A percentile compares a stretch with the other conserved stretches of the same genome.
Evolutionary conservation across 2,888 invertebrate species (phyloP).

Genomic region (Atrina japonica): DNA sequence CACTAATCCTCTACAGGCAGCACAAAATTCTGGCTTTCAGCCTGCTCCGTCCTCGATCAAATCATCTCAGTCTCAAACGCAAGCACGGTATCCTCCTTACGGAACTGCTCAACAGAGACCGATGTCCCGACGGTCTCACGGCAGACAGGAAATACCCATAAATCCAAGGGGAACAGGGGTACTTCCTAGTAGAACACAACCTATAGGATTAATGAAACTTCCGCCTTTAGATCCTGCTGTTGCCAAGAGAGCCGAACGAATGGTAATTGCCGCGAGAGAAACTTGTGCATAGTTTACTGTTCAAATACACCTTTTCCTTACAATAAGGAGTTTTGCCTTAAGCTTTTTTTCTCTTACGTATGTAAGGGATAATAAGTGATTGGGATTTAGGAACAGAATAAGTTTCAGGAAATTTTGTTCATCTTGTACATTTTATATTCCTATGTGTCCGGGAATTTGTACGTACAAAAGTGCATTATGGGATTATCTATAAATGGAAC

Average conservation of each 20-base stretch:
- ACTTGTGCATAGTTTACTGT: constrained; percentile 35
- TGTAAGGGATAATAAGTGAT: neutral
- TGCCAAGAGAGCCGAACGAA: constrained; percentile 37
- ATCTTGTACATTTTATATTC: too few species aligned
- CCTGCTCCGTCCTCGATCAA: constrained; percentile 26
- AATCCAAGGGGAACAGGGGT: constrained; percentile 19
- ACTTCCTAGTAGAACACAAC: constrained; percentile 20
- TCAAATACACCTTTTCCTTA: too few species aligned
- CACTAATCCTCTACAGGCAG: constrained; percentile 33
- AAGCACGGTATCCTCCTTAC: constrained; percentile 16
- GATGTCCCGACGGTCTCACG: constrained; percentile 30
- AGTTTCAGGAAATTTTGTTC: too few species aligned
- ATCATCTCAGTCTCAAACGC: constrained; percentile 24
- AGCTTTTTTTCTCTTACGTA: neutral
- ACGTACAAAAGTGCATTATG: too few species aligned
- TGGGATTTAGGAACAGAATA: too few species aligned
- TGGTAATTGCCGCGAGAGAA: constrained; percentile 37
- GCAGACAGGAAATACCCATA: constrained; percentile 21
- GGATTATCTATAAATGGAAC: too few species aligned
- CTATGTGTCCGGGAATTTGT: too few species aligned
- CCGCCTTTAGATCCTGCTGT: constrained; percentile 43
- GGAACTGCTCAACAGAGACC: constrained; percentile 22
- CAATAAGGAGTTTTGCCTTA: neutral
- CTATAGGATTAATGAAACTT: constrained; percentile 42
- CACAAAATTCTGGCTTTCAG: constrained; percentile 26